phyloP scores from a whole-genome alignment of 2,888 invertebrate genomes.

The Eilema sororculum region DNA sequence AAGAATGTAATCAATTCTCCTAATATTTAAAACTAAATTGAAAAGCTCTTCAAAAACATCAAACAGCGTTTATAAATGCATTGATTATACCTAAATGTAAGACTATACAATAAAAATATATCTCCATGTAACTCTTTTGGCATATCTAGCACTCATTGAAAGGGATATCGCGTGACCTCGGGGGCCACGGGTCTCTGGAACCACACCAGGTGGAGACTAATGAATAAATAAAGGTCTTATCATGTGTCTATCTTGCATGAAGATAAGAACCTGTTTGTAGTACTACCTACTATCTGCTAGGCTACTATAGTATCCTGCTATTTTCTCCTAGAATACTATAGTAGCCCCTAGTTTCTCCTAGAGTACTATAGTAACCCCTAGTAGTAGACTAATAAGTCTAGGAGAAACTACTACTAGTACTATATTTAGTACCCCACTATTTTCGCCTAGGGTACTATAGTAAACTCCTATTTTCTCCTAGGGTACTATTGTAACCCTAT shows the following conservation, averaged over 20 bases:
- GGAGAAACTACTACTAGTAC: too few species aligned
- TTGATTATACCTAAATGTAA: slow-evolving; percentile 39
- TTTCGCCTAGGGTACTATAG: neutral
- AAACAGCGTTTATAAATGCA: slow-evolving; percentile 47
- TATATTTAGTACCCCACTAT: neutral
- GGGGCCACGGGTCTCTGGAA: slow-evolving; percentile 18
- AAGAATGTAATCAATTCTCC: neutral
- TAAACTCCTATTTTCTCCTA: neutral
- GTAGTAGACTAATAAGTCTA: too few species aligned
- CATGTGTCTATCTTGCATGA: slow-evolving; percentile 26
- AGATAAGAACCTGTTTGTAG: slow-evolving; percentile 11
- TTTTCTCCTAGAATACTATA: neutral
- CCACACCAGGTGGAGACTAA: slow-evolving; percentile 37
- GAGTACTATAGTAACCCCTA: neutral
- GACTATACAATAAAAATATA: slow-evolving; percentile 57
- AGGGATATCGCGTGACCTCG: slow-evolving; percentile 4
- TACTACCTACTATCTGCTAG: neutral
- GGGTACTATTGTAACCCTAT: neutral
- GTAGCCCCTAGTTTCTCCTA: neutral
- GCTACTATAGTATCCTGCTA: neutral
- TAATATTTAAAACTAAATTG: slow-evolving; percentile 15
- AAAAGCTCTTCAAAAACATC: slow-evolving; percentile 11
- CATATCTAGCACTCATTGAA: slow-evolving; percentile 54
- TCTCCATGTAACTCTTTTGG: slow-evolving; percentile 54
- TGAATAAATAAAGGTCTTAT: slow-evolving; percentile 46